phyloP scores from a whole-genome alignment of 1,140 invertebrate genomes.

The Nasonia giraulti region DNA sequence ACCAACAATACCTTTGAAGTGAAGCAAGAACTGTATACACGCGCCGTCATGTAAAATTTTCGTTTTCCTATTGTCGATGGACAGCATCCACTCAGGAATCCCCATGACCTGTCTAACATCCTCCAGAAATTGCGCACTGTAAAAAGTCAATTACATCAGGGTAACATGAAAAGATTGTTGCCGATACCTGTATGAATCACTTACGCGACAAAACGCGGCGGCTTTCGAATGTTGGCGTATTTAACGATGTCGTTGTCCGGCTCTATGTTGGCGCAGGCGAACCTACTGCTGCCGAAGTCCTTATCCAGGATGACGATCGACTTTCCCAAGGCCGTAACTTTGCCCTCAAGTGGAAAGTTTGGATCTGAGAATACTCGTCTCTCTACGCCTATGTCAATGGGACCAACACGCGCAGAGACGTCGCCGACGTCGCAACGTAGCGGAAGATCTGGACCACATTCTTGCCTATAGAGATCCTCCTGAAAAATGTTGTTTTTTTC shows the following conservation, averaged over 20 bases:
- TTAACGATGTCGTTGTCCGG: conserved; percentile 94
- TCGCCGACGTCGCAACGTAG: conserved; percentile 95
- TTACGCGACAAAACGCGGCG: conserved; percentile 91
- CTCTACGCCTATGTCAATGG: conserved; percentile 87
- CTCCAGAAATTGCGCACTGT: conserved; percentile 88
- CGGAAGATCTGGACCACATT: conserved; percentile 91
- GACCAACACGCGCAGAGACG: conserved; percentile 87
- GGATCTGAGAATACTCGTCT: conserved; percentile 88
- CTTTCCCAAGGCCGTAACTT: conserved; percentile 85
- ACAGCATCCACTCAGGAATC: conserved; percentile 92
- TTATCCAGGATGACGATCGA: conserved; percentile 90
- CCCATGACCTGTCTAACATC: conserved; percentile 88
- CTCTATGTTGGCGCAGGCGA: conserved; percentile 93
- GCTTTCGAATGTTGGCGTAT: conserved; percentile 90
- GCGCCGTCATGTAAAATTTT: conserved; percentile 84
- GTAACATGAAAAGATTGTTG: not conserved
- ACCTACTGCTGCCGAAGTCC: conserved; percentile 81
- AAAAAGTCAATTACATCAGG: conserved; percentile 23
- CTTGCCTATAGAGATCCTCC: conserved; percentile 88
- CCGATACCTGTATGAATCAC: conserved; percentile 60
- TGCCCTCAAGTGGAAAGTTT: conserved; percentile 89
- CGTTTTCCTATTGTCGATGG: conserved; percentile 87
- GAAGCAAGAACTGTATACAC: conserved; percentile 91
- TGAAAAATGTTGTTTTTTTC: conserved; percentile 63
- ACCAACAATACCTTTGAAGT: conserved; percentile 82